Evolutionary conservation across 2,888 invertebrate species (phyloP).

Genomic region (Drosophila prolongata): DNA sequence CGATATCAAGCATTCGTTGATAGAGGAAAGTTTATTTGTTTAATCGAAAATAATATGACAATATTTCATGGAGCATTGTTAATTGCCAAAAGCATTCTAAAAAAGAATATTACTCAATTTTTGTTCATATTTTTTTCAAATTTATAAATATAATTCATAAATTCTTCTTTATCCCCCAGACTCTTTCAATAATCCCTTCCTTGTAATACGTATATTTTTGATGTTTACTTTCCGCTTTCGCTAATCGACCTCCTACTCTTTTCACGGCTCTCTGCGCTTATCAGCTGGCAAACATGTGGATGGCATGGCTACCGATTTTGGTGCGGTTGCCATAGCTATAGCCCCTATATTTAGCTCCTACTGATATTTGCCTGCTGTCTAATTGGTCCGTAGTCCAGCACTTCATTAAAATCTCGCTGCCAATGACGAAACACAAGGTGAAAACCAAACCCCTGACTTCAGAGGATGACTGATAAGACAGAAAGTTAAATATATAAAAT

Average conservation of each 20-base stretch:
- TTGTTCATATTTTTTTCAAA: too few species aligned
- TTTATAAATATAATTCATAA: too few species aligned
- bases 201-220: not conserved
- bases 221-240: constrained; percentile 9
- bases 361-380: constrained; percentile 14
- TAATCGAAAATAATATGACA: too few species aligned
- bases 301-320: constrained; percentile 6
- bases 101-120: too few species aligned
- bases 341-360: constrained; percentile 2
- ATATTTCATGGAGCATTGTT: too few species aligned
- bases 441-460: constrained; percentile 1
- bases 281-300: constrained; percentile 13
- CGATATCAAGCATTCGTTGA: too few species aligned
- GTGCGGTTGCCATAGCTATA: constrained; percentile 1
- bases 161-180: not conserved
- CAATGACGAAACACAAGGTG: constrained; percentile 11
- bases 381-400: constrained; percentile 13
- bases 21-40: too few species aligned
- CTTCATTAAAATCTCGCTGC: not conserved
- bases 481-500: constrained; percentile 4
- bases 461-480: constrained; percentile 5
- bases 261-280: not conserved
- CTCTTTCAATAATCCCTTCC: not conserved
- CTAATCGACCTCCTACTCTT: constrained; percentile 5
- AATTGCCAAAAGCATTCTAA: too few species aligned